Evolutionary conservation across 2,797 vertebrate genomes (phyloP), one percentile per base, ranked within the genome.

Genomic region (Myioborus melanocephalus): DNA sequence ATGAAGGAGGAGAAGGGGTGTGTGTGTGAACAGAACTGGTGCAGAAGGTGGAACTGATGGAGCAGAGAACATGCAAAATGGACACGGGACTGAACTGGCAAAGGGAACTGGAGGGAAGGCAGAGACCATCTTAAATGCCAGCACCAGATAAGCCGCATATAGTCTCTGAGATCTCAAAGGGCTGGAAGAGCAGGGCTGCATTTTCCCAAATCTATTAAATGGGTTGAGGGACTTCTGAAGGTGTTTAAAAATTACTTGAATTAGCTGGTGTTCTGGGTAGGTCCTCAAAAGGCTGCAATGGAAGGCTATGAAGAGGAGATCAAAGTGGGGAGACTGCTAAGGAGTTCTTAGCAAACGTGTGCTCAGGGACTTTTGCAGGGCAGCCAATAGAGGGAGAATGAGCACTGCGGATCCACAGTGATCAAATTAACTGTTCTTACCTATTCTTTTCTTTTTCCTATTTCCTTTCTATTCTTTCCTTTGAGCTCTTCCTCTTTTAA

Each of bases 1-100:
- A 8, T 6, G 27, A 49, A 81, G 20, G 46, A 46, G 69, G 26
- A 70, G 15, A 15, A 44, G n/a, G 11, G 30, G 12, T 27, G 13
- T 7, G 14, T 34, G 26, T 46, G 15, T 46, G 39, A 65, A 61
- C 11, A 50, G 52, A 78, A 53, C 8, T 30, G 35, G 18, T 35
- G 24, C 26, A 24, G n/a, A 77, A 78, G 52, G 37, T 32, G 44
- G 56, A 89, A 32, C 32, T 60, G 64, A 27, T 5, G 16, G 22
- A 1, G 1, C 39, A 28, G 9, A 34, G 34, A 66, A 61, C 0
- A 0, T 32, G 53, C 18, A 39, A 69, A 68, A 37, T 5, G 21
- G 66, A 14, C 34, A 32, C 0, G 8, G 37, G 28, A 11, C 60
- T 83, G 44, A 90, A 53, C 24, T 10, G 27, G 14, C 30, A 44